These are phyloP conservation scores for Promerops cafer DNA, from an alignment of 2,113 vertebrate species.

Conservation along the genomic window DNA sequence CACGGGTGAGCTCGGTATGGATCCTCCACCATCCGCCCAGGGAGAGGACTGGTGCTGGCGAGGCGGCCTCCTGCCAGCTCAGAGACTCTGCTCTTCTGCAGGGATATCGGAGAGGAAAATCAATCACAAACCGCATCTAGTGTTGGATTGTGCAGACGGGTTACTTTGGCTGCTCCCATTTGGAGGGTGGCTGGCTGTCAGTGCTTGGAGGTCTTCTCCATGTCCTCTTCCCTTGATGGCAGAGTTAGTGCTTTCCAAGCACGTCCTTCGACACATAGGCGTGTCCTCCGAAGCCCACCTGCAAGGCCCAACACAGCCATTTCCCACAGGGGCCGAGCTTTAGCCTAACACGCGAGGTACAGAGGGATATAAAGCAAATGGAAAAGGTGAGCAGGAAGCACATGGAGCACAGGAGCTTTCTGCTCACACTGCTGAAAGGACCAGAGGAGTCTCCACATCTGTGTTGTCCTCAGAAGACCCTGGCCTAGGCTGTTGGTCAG, in stretches of 20 bases:
- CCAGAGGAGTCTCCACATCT: background rate
- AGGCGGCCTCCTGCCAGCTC: background rate
- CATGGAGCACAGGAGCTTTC: background rate
- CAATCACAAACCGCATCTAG: accelerated
- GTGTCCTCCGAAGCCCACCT: accelerated
- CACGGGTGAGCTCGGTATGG: accelerated
- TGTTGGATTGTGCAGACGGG: accelerated
- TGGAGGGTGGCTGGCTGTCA: background rate
- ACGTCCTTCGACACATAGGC: accelerated
- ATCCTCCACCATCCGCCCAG: accelerated
- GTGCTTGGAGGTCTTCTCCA: background rate
- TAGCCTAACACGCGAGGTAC: background rate
- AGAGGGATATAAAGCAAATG: accelerated
- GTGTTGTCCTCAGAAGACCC: background rate
- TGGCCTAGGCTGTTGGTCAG: background rate
- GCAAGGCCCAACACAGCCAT: accelerated
- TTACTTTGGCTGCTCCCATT: accelerated
- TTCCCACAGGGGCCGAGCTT: background rate
- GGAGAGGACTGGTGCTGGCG: accelerated
- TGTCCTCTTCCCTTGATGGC: background rate
- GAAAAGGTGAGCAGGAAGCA: background rate
- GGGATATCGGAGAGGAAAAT: accelerated
- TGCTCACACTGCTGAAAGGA: background rate
- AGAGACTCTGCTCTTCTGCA: background rate
- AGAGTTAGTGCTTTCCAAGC: background rate